Evolutionary conservation across 2,797 vertebrate species (phyloP).

Genomic region (Channallabes apus): DNA sequence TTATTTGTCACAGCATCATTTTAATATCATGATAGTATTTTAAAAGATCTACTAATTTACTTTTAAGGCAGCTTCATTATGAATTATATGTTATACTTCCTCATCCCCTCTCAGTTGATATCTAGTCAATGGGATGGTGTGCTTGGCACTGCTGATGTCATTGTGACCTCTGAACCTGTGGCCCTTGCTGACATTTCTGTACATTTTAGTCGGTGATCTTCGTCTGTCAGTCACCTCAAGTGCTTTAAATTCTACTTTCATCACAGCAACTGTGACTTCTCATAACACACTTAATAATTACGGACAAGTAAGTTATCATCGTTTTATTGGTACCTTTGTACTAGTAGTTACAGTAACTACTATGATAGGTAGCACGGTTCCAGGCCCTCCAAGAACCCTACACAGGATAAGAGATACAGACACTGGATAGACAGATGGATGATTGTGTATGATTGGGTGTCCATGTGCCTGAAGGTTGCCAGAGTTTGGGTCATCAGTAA

Average conservation of each 20-base stretch:
- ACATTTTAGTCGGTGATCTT: conserved; percentile 72
- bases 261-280: conserved; percentile 71
- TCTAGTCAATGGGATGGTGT: conserved; percentile 76
- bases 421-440: no score
- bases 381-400: no score
- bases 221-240: conserved; percentile 65
- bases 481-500: no score
- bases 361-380: no score
- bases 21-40: not conserved
- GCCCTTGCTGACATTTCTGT: conserved; percentile 69
- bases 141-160: conserved; percentile 71
- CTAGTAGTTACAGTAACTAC: not conserved
- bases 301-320: conserved; percentile 65
- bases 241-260: conserved; percentile 62
- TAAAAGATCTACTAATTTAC: not conserved
- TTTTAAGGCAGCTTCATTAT: not conserved
- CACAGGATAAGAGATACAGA: no score
- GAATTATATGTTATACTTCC: not conserved
- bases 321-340: not conserved
- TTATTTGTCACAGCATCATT: not conserved
- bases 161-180: conserved; percentile 69
- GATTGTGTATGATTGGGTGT: no score
- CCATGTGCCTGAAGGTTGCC: no score
- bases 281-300: conserved; percentile 68
- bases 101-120: conserved; percentile 61